These are phyloP conservation scores for Balanococcus diminutus DNA, from an alignment of 2,888 invertebrate species.

Conservation along the genomic window DNA sequence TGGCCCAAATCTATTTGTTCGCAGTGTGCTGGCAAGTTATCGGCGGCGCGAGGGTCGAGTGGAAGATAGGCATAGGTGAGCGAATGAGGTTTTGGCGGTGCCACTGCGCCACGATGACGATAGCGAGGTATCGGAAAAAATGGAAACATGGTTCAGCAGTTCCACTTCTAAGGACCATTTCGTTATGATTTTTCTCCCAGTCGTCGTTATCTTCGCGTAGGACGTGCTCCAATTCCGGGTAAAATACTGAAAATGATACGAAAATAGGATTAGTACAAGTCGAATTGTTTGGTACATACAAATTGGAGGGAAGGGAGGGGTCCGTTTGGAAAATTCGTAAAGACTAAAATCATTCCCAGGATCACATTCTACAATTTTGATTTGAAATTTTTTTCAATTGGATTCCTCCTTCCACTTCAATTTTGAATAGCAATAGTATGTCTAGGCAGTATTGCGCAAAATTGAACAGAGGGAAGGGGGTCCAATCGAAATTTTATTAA, in stretches of 20 bases:
- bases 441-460: too few species aligned
- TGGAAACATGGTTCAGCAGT: conserved; percentile 44
- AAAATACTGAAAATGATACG: neutral
- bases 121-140: conserved; percentile 6
- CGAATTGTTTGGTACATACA: neutral
- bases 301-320: too few species aligned
- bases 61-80: conserved; percentile 89
- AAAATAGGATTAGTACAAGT: too few species aligned
- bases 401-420: too few species aligned
- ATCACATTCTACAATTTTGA: too few species aligned
- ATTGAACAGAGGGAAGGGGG: too few species aligned
- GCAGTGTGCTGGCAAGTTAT: conserved; percentile 72
- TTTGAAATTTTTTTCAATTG: too few species aligned
- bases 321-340: too few species aligned
- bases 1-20: conserved; percentile 64
- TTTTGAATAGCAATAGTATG: too few species aligned
- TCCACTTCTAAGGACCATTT: conserved; percentile 52
- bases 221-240: conserved; percentile 44
- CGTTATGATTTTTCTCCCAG: conserved; percentile 48
- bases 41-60: conserved; percentile 82
- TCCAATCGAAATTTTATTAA: too few species aligned
- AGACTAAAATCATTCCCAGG: too few species aligned
- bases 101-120: conserved; percentile 33
- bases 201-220: conserved; percentile 42
- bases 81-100: conserved; percentile 80